phyloP scores from a whole-genome alignment of 2,888 invertebrate genomes.

The Pedicia rivosa region DNA sequence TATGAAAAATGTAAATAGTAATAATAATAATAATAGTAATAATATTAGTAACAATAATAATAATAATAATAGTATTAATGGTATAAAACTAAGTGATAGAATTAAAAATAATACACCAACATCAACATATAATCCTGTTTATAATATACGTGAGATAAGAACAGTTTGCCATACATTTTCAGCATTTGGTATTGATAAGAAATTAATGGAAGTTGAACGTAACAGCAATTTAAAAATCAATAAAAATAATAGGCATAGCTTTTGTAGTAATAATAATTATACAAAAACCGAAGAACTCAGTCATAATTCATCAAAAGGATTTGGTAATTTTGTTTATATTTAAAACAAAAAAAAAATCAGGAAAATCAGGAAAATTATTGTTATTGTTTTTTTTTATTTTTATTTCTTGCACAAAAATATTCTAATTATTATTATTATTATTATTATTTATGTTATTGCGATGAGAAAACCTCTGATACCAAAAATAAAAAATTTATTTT shows the following conservation, averaged over 20 bases:
- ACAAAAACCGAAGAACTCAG: slow-evolving; percentile 20
- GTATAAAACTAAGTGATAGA: slow-evolving; percentile 7
- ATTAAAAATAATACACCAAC: not conserved
- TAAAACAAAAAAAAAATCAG: slow-evolving; percentile 14
- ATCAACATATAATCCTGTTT: slow-evolving; percentile 25
- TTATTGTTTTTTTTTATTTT: no score
- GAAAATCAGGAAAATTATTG: no score
- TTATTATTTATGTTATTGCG: no score
- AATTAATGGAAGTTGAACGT: slow-evolving; percentile 27
- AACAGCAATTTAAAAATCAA: slow-evolving; percentile 11
- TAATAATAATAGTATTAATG: slow-evolving; percentile 13
- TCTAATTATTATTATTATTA: no score
- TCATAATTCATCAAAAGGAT: slow-evolving; percentile 28
- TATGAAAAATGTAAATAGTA: slow-evolving; percentile 18
- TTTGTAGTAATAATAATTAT: slow-evolving; percentile 10
- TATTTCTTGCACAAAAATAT: no score
- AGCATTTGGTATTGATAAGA: slow-evolving; percentile 29
- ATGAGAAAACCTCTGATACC: no score
- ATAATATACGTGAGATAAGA: slow-evolving; percentile 30
- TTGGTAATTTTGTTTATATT: slow-evolving; percentile 30
- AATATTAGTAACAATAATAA: slow-evolving; percentile 18
- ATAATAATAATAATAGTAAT: slow-evolving; percentile 14
- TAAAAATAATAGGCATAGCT: slow-evolving; percentile 10
- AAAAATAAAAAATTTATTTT: no score
- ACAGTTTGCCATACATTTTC: slow-evolving; percentile 29